phyloP scores from a whole-genome alignment of 2,888 invertebrate species.

The Nymphalis polychloros region DNA sequence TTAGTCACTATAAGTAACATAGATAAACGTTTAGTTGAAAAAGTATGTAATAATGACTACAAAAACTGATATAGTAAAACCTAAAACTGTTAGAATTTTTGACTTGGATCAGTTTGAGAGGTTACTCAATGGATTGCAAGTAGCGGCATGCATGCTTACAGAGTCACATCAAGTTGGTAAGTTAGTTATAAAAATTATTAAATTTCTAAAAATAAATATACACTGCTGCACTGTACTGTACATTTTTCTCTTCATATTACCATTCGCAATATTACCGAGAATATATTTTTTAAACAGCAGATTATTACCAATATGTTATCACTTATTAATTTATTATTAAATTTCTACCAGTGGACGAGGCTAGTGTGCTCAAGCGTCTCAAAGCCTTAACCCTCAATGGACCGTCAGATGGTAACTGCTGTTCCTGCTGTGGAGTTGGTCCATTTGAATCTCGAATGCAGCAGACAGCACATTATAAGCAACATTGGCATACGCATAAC shows the following conservation, averaged over 20 bases:
- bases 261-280: not conserved
- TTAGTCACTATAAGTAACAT: not conserved
- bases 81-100: conserved; percentile 73
- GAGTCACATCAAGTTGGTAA: conserved; percentile 77
- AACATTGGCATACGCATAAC: conserved; percentile 93
- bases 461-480: conserved; percentile 89
- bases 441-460: conserved; percentile 82
- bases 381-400: conserved; percentile 67
- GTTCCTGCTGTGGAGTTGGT: conserved; percentile 75
- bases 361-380: conserved; percentile 70
- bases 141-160: conserved; percentile 82
- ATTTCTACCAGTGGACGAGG: conserved; percentile 66
- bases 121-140: conserved; percentile 77
- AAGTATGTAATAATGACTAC: conserved; percentile 52
- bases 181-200: conserved; percentile 37
- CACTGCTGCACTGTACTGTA: no score
- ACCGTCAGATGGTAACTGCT: conserved; percentile 64
- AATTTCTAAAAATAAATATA: not conserved
- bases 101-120: conserved; percentile 77
- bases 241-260: not conserved
- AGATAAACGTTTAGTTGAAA: conserved; percentile 1
- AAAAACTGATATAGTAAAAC: conserved; percentile 58
- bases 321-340: conserved; percentile 34
- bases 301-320: not conserved
- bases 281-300: not conserved